Conservation (phyloP, 2,113 vertebrate genomes). For the Limanda limanda region DNA sequence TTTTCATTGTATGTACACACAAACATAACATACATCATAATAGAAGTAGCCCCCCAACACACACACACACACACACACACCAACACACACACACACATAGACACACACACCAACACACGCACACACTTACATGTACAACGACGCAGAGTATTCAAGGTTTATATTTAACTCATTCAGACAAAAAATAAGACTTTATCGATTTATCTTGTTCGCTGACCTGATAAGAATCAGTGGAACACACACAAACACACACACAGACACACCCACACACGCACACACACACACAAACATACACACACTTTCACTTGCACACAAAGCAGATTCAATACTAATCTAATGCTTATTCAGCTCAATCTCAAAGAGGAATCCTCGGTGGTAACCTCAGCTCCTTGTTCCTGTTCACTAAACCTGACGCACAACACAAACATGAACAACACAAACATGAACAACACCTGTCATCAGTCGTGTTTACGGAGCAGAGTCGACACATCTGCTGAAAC, state of each 20-base stretch:
- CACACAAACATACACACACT: background rate
- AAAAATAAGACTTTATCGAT: background rate
- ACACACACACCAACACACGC: too few relatives aligned
- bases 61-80: background rate
- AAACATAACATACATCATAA: background rate
- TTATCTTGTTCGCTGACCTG: background rate
- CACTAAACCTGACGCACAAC: too few relatives aligned
- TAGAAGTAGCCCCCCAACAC: background rate
- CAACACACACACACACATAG: too few relatives aligned
- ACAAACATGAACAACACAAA: too few relatives aligned
- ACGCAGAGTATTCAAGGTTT: background rate
- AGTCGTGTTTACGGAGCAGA: too few relatives aligned
- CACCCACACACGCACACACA: background rate
- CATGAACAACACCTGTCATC: too few relatives aligned
- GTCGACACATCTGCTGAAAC: too few relatives aligned
- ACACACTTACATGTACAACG: too few relatives aligned
- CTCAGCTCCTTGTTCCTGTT: too few relatives aligned
- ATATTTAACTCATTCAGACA: background rate
- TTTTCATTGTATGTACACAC: background rate
- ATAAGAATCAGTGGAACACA: background rate
- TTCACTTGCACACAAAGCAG: background rate
- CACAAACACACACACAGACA: background rate
- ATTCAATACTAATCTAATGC: background rate
- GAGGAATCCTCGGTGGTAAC: background rate
- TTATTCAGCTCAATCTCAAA: background rate